These are phyloP conservation scores for Eutolmus rufibarbis DNA, from an alignment of 2,888 invertebrate species.

Conservation along the genomic window DNA sequence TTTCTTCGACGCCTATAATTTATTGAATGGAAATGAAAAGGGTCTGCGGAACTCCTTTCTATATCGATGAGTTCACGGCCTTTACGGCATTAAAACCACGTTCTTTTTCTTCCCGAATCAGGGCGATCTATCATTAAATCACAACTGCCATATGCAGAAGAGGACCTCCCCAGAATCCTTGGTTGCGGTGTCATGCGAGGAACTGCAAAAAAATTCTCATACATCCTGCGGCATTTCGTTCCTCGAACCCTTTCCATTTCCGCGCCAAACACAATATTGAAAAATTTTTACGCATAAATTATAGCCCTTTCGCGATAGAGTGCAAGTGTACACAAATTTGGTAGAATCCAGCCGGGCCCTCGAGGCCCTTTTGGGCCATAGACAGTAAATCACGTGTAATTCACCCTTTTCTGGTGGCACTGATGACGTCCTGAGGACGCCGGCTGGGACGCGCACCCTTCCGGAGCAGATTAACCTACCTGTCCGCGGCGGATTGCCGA, in stretches of 20 bases:
- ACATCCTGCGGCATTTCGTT: slow-evolving; percentile 39
- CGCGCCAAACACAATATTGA: slow-evolving; percentile 42
- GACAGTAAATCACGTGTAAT: slow-evolving; percentile 47
- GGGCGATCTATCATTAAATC: slow-evolving; percentile 21
- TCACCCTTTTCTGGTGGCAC: slow-evolving; percentile 17
- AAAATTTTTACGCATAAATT: slow-evolving; percentile 50
- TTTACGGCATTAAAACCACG: slow-evolving; percentile 2
- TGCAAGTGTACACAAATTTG: slow-evolving; percentile 47
- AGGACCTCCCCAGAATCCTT: not conserved
- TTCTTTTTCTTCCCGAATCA: slow-evolving; percentile 18
- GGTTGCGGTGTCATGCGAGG: slow-evolving; percentile 2
- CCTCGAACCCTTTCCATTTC: slow-evolving; percentile 40
- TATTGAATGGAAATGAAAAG: slow-evolving; percentile 13
- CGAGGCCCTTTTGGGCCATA: slow-evolving; percentile 17
- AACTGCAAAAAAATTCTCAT: slow-evolving; percentile 46
- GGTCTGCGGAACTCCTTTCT: not conserved
- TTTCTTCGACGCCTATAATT: slow-evolving; percentile 46
- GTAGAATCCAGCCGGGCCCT: not conserved
- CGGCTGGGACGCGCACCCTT: slow-evolving; percentile 12
- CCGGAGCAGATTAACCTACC: slow-evolving; percentile 11
- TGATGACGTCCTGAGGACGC: slow-evolving; percentile 32
- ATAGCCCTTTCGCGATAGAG: slow-evolving; percentile 46
- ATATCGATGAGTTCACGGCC: slow-evolving; percentile 20
- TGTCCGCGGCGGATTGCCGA: slow-evolving; percentile 15
- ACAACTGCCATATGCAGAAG: slow-evolving; percentile 38